Evolutionary conservation across 1,140 invertebrate genomes (phyloP).

Genomic region (Drosophila sproati): DNA sequence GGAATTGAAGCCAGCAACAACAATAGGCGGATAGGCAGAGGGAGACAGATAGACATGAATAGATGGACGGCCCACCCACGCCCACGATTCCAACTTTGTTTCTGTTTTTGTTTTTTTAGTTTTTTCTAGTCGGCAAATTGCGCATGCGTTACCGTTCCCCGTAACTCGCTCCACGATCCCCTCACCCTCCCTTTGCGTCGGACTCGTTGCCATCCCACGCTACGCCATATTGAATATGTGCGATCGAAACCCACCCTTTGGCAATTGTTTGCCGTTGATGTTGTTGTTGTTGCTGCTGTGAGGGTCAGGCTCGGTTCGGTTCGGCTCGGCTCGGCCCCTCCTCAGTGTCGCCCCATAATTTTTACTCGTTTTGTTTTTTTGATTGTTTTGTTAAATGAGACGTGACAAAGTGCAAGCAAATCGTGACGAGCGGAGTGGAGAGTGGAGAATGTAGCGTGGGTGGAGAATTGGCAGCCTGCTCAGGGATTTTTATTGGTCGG

Average conservation of each 20-base stretch:
- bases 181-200: background rate
- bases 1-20: conserved; percentile 42
- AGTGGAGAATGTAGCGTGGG: background rate
- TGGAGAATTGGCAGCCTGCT: conserved; percentile 4
- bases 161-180: conserved; percentile 8
- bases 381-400: conserved; percentile 68
- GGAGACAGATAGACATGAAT: conserved; percentile 5
- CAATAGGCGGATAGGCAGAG: conserved; percentile 1
- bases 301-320: conserved; percentile 16
- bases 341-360: background rate
- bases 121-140: conserved; percentile 58
- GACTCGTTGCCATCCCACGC: conserved; percentile 15
- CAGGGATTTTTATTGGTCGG: conserved; percentile 34
- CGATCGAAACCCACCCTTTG: conserved; percentile 42
- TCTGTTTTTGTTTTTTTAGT: background rate
- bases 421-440: conserved; percentile 28
- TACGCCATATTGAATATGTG: conserved; percentile 42
- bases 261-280: background rate
- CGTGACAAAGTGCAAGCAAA: conserved; percentile 74
- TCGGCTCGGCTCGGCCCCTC: background rate
- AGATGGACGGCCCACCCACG: conserved; percentile 60
- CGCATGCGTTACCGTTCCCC: conserved; percentile 67
- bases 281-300: background rate
- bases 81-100: conserved; percentile 29
- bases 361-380: background rate